Evolutionary conservation across 1,140 invertebrate species (phyloP).

Genomic region (Philotrypesis tridentata): DNA sequence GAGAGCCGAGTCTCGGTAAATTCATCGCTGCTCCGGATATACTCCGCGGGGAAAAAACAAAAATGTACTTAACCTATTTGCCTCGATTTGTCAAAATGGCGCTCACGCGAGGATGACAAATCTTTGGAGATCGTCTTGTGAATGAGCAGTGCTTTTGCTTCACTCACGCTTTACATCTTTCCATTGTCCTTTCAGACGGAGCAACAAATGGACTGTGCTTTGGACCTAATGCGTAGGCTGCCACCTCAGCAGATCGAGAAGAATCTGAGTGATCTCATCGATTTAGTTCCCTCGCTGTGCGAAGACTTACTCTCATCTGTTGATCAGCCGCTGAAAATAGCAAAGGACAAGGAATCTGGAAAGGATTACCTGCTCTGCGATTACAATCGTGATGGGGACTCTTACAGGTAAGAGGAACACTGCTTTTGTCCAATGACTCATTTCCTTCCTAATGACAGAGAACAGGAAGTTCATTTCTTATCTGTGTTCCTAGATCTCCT

Average conservation of each 20-base stretch:
- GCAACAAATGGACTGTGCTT: constrained; percentile 97
- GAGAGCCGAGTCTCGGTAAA: neutral
- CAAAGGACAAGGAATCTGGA: constrained; percentile 93
- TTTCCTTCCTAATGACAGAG: neutral
- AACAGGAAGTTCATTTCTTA: neutral
- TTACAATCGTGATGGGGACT: constrained; percentile 99
- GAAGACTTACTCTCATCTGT: constrained; percentile 98
- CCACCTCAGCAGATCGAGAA: constrained; percentile 99
- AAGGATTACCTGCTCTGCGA: constrained; percentile 99
- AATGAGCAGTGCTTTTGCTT: neutral
- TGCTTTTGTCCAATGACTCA: neutral
- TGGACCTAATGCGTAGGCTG: constrained; percentile 98
- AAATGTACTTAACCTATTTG: constrained; percentile 48
- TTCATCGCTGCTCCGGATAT: neutral
- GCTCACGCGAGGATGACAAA: constrained; percentile 33
- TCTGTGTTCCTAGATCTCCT: constrained; percentile 84
- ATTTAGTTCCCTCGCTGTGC: constrained; percentile 95
- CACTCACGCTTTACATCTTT: constrained; percentile 26
- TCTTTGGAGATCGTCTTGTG: constrained; percentile 1
- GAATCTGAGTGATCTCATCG: constrained; percentile 97
- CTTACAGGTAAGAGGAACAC: constrained; percentile 84
- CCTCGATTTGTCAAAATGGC: constrained; percentile 61
- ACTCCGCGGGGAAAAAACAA: constrained; percentile 1
- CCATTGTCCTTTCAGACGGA: constrained; percentile 87
- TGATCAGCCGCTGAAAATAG: constrained; percentile 98